Base-by-base conservation (phyloP, 1,140 invertebrate genomes). In the Hesperophylax magnus region DNA sequence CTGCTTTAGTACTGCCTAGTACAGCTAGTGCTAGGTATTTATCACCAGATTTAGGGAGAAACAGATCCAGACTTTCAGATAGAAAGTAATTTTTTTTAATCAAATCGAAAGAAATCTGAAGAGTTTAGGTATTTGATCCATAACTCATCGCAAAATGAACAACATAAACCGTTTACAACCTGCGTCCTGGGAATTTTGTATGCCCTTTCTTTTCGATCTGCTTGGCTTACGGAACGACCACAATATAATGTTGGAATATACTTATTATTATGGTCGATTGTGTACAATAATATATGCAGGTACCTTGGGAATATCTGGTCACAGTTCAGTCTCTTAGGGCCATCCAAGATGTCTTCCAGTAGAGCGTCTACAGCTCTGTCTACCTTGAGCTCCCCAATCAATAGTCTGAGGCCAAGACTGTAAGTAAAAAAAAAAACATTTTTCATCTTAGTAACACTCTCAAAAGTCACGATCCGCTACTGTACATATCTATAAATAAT, bases 281-380 rank as follows among this genome's bases (percentile, higher is more conserved):
- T n/a, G n/a, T 27, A 53, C 63, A 9, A 78, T 18, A 22, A 75
- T 34, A 15, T 14, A 27, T 56, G 72, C 9, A 67, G 79, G 85
- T 85, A 92, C 91, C 87, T 91, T 0, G 91, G 90, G 81, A 91
- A 91, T 84, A 92, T 87, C 27, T 89, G 87, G 34, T 86, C 83
- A 80, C 91, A 92, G 24, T 87, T 85, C 0, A 92, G 85, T 11
- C 86, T 85, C 0, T 85, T 87, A 87, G 88, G 89, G 5, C 90
- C 90, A 0, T 84, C 85, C 0, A 91, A 84, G 0, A 87, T 86
- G 82, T 91, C 91, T 24, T 88, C 87, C n/a, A 91, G 54, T 78
- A 91, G 85, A 5, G 87, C 88, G 72, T 91, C 89, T 8, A 91
- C 75, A 0, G 89, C 90, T n/a, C 85, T 85, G n/a, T 91, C 90